phyloP scores from a whole-genome alignment of 1,140 invertebrate species.

The Druon quercuslanigerum region DNA sequence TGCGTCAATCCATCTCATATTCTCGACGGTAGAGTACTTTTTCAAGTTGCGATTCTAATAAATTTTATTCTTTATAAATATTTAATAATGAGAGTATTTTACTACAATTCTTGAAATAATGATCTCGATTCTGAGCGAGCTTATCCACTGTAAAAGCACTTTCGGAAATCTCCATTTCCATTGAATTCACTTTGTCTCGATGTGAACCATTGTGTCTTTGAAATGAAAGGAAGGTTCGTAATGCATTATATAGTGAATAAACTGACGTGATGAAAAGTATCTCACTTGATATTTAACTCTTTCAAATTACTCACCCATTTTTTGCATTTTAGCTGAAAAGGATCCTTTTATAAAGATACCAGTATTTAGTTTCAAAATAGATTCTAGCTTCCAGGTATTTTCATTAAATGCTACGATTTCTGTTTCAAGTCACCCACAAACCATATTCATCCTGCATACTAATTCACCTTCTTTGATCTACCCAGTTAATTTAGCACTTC shows the following conservation, averaged over 20 bases:
- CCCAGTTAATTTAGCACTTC: too few relatives aligned
- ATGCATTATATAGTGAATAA: too few relatives aligned
- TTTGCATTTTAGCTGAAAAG: too few relatives aligned
- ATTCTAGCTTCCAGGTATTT: not conserved
- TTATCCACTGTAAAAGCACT: not conserved
- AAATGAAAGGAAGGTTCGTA: not conserved
- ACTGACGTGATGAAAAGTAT: not conserved
- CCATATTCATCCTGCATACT: too few relatives aligned
- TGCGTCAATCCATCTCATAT: too few relatives aligned
- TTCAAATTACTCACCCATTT: too few relatives aligned
- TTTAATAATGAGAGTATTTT: not conserved
- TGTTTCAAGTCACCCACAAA: too few relatives aligned
- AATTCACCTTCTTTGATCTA: too few relatives aligned
- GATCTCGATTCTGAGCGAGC: not conserved
- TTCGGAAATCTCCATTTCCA: constrained; percentile 6
- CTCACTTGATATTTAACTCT: not conserved
- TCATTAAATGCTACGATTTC: too few relatives aligned
- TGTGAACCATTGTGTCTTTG: constrained; percentile 11
- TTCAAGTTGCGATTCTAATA: too few relatives aligned
- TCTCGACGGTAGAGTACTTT: too few relatives aligned
- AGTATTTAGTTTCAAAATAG: not conserved
- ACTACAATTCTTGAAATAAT: not conserved
- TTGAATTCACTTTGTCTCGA: not conserved
- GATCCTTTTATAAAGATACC: not conserved
- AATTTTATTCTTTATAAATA: too few relatives aligned